Evolutionary conservation across 1,140 invertebrate species (phyloP).

Genomic region (Drosophila ercepeae): DNA sequence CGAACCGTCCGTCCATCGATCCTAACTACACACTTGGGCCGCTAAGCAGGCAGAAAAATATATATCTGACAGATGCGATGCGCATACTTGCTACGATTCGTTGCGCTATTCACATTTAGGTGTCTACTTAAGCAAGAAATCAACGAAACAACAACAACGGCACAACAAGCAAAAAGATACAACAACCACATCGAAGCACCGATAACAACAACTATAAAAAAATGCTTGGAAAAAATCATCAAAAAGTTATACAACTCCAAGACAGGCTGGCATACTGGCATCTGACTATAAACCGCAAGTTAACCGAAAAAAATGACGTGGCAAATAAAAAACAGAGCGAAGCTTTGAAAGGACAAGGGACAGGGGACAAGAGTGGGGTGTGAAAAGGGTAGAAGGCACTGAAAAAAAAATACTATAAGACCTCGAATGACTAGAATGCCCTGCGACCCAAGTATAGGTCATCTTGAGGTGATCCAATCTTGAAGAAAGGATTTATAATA

Average conservation of each 20-base stretch:
- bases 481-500: no score
- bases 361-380: slow-evolving; percentile 17
- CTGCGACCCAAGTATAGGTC: no score
- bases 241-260: slow-evolving; percentile 74
- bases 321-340: slow-evolving; percentile 79
- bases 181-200: slow-evolving; percentile 17
- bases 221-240: slow-evolving; percentile 53
- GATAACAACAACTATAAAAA: slow-evolving; percentile 40
- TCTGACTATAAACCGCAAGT: slow-evolving; percentile 57
- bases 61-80: slow-evolving; percentile 80
- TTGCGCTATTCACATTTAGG: slow-evolving; percentile 81
- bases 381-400: slow-evolving; percentile 8
- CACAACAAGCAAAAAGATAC: slow-evolving; percentile 8
- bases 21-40: slow-evolving; percentile 70
- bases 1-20: slow-evolving; percentile 55
- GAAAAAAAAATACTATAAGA: slow-evolving; percentile 7
- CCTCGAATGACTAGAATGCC: no score
- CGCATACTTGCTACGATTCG: slow-evolving; percentile 75
- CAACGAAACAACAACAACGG: slow-evolving; percentile 26
- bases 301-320: slow-evolving; percentile 72
- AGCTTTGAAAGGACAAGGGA: slow-evolving; percentile 26
- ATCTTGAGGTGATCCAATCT: no score
- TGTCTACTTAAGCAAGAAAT: slow-evolving; percentile 77
- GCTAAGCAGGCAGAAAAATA: slow-evolving; percentile 77
- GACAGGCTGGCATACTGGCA: slow-evolving; percentile 48